phyloP scores from a whole-genome alignment of 2,113 vertebrate species.

The Cebidichthys violaceus region DNA sequence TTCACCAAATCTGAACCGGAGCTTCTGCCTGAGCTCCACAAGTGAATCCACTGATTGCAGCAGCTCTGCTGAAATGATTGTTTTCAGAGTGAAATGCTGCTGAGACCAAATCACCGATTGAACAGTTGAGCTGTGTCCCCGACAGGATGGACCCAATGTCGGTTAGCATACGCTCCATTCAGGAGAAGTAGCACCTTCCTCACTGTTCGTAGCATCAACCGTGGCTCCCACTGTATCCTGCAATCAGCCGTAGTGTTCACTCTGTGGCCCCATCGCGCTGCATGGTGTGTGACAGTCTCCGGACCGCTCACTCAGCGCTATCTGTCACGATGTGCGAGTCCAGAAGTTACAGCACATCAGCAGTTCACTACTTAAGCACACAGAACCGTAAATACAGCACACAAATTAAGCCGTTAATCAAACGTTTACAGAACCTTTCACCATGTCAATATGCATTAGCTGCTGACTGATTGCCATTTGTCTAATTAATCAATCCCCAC shows the following conservation, averaged over 20 bases:
- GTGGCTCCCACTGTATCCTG: neutral
- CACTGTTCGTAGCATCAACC: neutral
- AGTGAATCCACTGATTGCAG: neutral
- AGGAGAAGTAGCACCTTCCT: neutral
- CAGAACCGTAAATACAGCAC: constrained; percentile 70
- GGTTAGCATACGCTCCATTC: neutral
- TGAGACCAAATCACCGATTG: too few relatives aligned
- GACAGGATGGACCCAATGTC: neutral
- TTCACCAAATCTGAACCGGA: neutral
- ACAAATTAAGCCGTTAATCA: constrained; percentile 82
- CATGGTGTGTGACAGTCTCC: constrained; percentile 21
- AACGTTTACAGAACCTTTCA: constrained; percentile 79
- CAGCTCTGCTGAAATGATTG: too few relatives aligned
- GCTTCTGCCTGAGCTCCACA: too few relatives aligned
- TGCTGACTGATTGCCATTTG: constrained; percentile 82
- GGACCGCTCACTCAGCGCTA: constrained; percentile 41
- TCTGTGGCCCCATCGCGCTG: neutral
- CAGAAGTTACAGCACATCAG: constrained; percentile 60
- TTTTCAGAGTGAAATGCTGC: neutral
- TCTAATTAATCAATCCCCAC: constrained; percentile 83
- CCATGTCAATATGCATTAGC: constrained; percentile 84
- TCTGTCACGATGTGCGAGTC: constrained; percentile 56
- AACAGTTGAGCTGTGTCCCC: neutral
- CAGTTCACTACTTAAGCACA: constrained; percentile 65
- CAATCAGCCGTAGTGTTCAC: neutral